Evolutionary conservation across 2,113 vertebrate genomes (phyloP), one percentile per base, ranked within the genome.

Genomic region (Rhabdornis inornatus): DNA sequence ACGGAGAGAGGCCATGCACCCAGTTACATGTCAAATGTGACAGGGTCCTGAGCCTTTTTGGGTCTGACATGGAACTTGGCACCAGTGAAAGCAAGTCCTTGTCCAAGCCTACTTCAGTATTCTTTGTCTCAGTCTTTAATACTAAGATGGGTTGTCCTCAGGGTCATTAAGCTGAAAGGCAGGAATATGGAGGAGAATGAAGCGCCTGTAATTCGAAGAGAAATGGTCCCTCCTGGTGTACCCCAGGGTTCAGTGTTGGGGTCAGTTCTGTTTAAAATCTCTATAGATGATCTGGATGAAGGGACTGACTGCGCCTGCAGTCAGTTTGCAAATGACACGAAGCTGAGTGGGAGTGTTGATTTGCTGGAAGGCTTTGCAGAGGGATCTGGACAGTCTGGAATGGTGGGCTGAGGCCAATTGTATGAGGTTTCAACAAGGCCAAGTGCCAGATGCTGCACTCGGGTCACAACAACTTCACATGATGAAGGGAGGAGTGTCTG

Each of bases 1-100:
- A 40, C 27, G 2, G 2, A 92, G 40, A 44, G 16, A 80, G 27
- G 35, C 0, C 1, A 15, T 35, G 9, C 2, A 6, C 15, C 45
- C 4, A 7, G 8, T 3, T 49, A 17, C 0, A 1, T 39, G 39
- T 82, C 42, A 81, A 49, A 61, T 2, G 6, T 57, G 39, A 30
- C 28, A 21, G 21, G 5, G 11, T 84, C 42, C n/a, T 72, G 33
- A 76, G 33, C 9, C n/a, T 44, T 65, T 84, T 30, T 1, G 3
- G 4, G 15, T 85, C 2, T 13, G 47, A 50, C 8, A 23, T 22
- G 24, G 35, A 78, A 23, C n/a, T 15, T 76, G 39, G 59, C 27
- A 80, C 2, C 9, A 35, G 8, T 11, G 42, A 87, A 53, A 9
- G n/a, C 19, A 33, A 87, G 22, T 33, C 60, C 10, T 59, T 35